Percentiles rank a stretch among this genome's conserved stretches.
Conservation (phyloP, 2,113 vertebrate genomes). For the Petrocephalus zakoni region DNA sequence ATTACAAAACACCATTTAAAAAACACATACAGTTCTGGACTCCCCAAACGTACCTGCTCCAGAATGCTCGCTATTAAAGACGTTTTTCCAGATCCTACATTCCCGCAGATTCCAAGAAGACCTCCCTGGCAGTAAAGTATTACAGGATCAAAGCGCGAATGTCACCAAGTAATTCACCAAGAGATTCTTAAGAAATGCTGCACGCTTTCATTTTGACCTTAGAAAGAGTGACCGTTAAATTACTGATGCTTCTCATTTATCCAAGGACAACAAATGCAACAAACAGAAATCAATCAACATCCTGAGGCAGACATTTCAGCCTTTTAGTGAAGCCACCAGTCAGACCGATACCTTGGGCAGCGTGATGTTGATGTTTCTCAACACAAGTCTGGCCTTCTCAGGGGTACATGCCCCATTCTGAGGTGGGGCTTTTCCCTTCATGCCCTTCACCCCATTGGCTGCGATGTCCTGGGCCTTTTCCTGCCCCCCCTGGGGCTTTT, state of each 20-base stretch:
- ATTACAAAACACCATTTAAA: not conserved
- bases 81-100: conserved; percentile 76
- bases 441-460: conserved; percentile 1
- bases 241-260: not conserved
- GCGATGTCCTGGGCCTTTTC: not conserved
- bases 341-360: conserved; percentile 62
- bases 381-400: conserved; percentile 23
- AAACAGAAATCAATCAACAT: no score
- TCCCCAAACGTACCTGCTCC: conserved; percentile 61
- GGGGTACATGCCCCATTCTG: not conserved
- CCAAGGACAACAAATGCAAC: not conserved
- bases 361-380: conserved; percentile 62
- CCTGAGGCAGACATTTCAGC: no score
- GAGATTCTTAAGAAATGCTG: not conserved
- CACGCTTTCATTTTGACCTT: not conserved
- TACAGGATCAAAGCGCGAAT: not conserved
- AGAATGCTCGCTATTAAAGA: conserved; percentile 72
- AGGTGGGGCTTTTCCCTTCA: not conserved
- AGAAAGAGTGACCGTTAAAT: not conserved
- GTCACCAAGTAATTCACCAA: not conserved
- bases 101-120: conserved; percentile 74
- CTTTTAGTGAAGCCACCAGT: not conserved
- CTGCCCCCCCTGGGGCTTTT: conserved; percentile 21
- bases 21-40: not conserved
- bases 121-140: conserved; percentile 57